phyloP scores from a whole-genome alignment of 2,797 vertebrate species.

The Echeneis naucrates region DNA sequence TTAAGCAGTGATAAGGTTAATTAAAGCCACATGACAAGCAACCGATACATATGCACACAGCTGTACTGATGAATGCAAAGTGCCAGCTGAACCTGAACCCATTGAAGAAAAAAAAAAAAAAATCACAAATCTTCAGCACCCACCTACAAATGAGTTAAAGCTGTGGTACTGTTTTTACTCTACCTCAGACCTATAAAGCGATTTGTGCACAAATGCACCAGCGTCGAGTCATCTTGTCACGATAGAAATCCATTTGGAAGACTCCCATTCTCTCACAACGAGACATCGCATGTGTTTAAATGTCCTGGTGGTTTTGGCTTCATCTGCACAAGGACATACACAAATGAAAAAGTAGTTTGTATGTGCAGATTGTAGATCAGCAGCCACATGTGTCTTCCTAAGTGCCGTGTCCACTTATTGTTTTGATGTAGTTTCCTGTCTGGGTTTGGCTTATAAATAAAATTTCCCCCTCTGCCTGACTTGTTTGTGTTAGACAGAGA shows the following conservation, averaged over 20 bases:
- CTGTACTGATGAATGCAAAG: conserved; percentile 12
- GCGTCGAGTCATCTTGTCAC: conserved; percentile 21
- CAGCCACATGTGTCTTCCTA: conserved; percentile 18
- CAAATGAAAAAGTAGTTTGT: conserved; percentile 22
- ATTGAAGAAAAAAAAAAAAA: background rate
- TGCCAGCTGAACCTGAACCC: conserved; percentile 2
- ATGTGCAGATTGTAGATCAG: conserved; percentile 19
- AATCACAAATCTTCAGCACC: background rate
- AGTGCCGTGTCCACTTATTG: conserved; percentile 13
- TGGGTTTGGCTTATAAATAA: conserved; percentile 9
- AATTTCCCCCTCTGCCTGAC: conserved; percentile 22
- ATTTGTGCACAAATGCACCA: conserved; percentile 30
- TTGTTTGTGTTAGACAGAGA: conserved; percentile 37
- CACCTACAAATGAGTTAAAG: conserved; percentile 1
- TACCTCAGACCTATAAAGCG: conserved; percentile 28
- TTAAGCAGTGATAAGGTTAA: conserved; percentile 66
- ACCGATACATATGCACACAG: conserved; percentile 28
- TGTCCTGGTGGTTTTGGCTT: conserved; percentile 16
- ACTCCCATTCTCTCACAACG: conserved; percentile 23
- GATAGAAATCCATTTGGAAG: conserved; percentile 44
- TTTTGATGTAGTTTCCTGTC: conserved; percentile 22
- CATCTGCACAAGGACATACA: conserved; percentile 7
- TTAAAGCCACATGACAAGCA: conserved; percentile 56
- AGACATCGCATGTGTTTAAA: conserved; percentile 29
- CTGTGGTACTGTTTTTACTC: conserved; percentile 14